Evolutionary conservation across 2,797 vertebrate species (phyloP).

Genomic region (Cossypha polioptera): DNA sequence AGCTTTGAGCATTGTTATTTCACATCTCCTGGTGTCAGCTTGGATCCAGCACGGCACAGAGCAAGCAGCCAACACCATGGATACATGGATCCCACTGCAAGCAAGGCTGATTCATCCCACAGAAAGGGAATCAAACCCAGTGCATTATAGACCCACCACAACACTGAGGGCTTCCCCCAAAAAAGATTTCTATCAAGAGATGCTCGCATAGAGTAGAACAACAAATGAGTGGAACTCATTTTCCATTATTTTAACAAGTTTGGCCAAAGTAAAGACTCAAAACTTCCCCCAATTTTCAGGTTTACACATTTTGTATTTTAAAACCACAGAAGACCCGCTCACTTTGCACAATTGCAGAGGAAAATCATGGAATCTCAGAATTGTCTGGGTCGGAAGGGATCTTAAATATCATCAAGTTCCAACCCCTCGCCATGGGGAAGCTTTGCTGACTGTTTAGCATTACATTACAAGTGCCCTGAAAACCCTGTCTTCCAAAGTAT

Average conservation of each 20-base stretch:
- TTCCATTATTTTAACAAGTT: not conserved
- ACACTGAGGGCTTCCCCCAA: not conserved
- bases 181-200: not conserved
- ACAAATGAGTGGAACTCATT: not conserved
- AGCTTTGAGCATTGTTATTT: no score
- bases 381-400: not conserved
- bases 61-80: not conserved
- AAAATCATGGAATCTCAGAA: not conserved
- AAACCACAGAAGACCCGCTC: not conserved
- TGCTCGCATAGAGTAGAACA: rapidly evolving
- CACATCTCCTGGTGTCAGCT: not conserved
- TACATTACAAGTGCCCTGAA: not conserved
- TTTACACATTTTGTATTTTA: not conserved
- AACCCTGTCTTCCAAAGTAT: not conserved
- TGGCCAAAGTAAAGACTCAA: not conserved
- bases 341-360: not conserved
- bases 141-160: not conserved
- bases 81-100: not conserved
- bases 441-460: not conserved
- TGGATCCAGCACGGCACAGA: not conserved
- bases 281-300: not conserved
- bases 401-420: not conserved
- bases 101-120: rapidly evolving
- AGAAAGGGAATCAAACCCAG: not conserved
- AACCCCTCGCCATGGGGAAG: not conserved